These are phyloP conservation scores for Enteromius trimaculatus DNA, from an alignment of 2,797 vertebrate genomes.

Conservation along the genomic window DNA sequence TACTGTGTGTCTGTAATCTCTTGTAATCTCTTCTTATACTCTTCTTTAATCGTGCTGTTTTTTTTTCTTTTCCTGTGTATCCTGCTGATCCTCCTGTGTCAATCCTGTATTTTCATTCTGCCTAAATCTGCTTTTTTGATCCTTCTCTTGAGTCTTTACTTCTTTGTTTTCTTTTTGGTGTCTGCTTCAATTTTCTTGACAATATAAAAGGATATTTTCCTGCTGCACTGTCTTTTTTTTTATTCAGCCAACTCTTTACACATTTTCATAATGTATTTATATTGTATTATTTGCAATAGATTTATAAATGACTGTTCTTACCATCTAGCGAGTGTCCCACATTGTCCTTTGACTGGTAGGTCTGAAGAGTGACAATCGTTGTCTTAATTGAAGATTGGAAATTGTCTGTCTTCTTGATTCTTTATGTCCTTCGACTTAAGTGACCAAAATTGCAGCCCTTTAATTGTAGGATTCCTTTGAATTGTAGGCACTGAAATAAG, in stretches of 20 bases:
- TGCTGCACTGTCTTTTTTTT: neutral
- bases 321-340: slow-evolving; percentile 30
- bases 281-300: slow-evolving; percentile 15
- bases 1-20: slow-evolving; percentile 56
- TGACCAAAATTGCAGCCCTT: slow-evolving; percentile 62
- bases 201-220: slow-evolving; percentile 8
- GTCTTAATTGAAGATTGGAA: slow-evolving; percentile 28
- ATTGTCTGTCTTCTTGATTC: slow-evolving; percentile 33
- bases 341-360: slow-evolving; percentile 23
- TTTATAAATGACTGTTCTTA: slow-evolving; percentile 40
- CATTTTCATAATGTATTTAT: neutral
- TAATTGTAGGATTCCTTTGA: slow-evolving; percentile 58
- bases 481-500: slow-evolving; percentile 70
- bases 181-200: slow-evolving; percentile 10
- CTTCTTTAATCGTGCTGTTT: slow-evolving; percentile 59
- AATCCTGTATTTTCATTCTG: slow-evolving; percentile 39
- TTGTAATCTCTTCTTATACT: slow-evolving; percentile 68
- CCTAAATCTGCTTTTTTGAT: slow-evolving; percentile 24
- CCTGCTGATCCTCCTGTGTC: slow-evolving; percentile 40
- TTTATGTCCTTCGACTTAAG: slow-evolving; percentile 33
- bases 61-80: slow-evolving; percentile 21
- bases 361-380: neutral
- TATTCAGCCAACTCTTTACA: neutral
- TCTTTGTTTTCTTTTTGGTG: slow-evolving; percentile 19
- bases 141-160: slow-evolving; percentile 18